phyloP scores from a whole-genome alignment of 2,888 invertebrate species.

The Aspidiotus rigidus region DNA sequence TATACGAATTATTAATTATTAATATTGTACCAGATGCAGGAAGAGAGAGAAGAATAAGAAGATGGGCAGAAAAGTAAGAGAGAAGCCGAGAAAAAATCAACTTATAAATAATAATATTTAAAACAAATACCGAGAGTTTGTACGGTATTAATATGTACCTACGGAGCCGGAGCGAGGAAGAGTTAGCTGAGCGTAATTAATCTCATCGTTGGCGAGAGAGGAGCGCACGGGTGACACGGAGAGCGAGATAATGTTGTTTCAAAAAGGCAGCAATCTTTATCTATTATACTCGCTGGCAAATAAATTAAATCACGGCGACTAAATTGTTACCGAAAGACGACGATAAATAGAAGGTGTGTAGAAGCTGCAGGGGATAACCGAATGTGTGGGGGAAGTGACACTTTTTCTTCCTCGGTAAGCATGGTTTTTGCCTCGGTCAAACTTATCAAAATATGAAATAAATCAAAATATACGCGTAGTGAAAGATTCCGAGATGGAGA shows the following conservation, averaged over 20 bases:
- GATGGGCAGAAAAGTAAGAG: too few species aligned
- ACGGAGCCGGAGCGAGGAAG: too few species aligned
- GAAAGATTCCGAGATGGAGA: too few species aligned
- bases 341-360: not conserved
- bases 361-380: too few species aligned
- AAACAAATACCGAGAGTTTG: too few species aligned
- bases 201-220: not conserved
- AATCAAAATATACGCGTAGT: not conserved
- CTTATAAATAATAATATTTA: too few species aligned
- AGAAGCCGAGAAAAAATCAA: too few species aligned
- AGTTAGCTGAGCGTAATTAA: not conserved
- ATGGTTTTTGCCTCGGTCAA: not conserved
- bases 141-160: too few species aligned
- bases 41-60: too few species aligned
- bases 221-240: not conserved
- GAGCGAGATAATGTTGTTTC: conserved; percentile 1
- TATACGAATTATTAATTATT: conserved; percentile 3
- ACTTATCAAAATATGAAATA: conserved; percentile 1
- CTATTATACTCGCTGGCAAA: conserved; percentile 1
- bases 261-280: conserved; percentile 2
- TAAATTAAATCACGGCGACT: conserved; percentile 1
- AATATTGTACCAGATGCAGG: not conserved
- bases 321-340: not conserved
- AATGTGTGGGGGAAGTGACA: not conserved
- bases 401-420: not conserved